phyloP scores from a whole-genome alignment of 2,113 vertebrate species.

The Amblyornis subalaris region DNA sequence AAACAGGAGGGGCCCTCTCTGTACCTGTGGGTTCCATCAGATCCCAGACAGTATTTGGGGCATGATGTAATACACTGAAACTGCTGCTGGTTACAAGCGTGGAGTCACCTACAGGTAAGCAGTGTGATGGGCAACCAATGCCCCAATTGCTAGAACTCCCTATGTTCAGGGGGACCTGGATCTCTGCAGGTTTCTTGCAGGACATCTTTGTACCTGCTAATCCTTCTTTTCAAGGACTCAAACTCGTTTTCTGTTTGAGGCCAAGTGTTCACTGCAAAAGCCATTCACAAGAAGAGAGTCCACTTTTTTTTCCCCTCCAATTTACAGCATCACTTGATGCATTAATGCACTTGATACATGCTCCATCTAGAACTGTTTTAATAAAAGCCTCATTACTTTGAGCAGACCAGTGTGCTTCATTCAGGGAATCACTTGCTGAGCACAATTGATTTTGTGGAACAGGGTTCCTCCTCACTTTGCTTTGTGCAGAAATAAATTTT shows the following conservation, averaged over 20 bases:
- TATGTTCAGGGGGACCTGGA: background rate
- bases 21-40: background rate
- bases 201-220: background rate
- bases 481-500: background rate
- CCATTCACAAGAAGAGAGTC: background rate
- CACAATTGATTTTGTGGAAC: background rate
- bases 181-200: background rate
- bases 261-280: background rate
- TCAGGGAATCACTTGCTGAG: background rate
- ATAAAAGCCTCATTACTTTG: background rate
- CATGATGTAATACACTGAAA: background rate
- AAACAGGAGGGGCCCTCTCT: background rate
- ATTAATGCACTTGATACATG: background rate
- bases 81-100: background rate
- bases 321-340: background rate
- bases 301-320: background rate
- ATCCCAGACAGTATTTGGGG: background rate
- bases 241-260: background rate
- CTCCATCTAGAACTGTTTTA: background rate
- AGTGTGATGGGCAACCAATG: background rate
- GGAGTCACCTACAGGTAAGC: background rate
- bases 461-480: background rate
- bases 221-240: background rate
- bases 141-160: background rate
- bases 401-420: background rate